phyloP scores from a whole-genome alignment of 2,113 vertebrate species.

The Amblyornis subalaris region DNA sequence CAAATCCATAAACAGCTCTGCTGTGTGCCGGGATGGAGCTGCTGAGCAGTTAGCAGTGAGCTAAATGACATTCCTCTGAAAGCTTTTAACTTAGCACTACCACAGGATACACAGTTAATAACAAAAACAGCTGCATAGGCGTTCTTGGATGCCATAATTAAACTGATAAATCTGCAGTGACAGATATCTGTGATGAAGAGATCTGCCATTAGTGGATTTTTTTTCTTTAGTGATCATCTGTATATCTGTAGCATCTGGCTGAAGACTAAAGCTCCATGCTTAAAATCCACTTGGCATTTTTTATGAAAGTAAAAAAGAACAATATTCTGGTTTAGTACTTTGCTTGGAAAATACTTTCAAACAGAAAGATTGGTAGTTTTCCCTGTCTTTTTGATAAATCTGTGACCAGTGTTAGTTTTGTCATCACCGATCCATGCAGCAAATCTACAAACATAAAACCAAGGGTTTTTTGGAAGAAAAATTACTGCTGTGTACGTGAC shows the following conservation, averaged over 20 bases:
- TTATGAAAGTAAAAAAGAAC: not conserved
- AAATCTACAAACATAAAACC: not conserved
- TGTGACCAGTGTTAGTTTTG: not conserved
- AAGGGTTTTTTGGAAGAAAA: not conserved
- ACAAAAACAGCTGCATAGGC: not conserved
- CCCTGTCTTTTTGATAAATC: not conserved
- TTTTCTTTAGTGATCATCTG: not conserved
- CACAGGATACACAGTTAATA: not conserved
- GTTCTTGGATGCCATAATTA: not conserved
- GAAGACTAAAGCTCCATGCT: not conserved
- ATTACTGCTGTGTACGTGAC: not conserved
- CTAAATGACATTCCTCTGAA: not conserved
- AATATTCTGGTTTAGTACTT: constrained; percentile 25
- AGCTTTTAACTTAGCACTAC: not conserved
- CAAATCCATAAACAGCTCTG: not conserved
- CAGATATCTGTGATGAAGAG: not conserved
- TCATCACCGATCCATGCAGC: not conserved
- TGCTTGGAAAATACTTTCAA: not conserved
- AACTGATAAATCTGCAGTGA: not conserved
- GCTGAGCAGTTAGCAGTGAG: not conserved
- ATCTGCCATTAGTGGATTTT: not conserved
- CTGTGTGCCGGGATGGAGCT: not conserved
- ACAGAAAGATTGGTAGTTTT: not conserved
- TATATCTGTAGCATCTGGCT: not conserved
- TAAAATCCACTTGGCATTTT: not conserved